These are phyloP conservation scores for Brachyhypopomus gauderio DNA, from an alignment of 2,113 vertebrate species.

Conservation along the genomic window DNA sequence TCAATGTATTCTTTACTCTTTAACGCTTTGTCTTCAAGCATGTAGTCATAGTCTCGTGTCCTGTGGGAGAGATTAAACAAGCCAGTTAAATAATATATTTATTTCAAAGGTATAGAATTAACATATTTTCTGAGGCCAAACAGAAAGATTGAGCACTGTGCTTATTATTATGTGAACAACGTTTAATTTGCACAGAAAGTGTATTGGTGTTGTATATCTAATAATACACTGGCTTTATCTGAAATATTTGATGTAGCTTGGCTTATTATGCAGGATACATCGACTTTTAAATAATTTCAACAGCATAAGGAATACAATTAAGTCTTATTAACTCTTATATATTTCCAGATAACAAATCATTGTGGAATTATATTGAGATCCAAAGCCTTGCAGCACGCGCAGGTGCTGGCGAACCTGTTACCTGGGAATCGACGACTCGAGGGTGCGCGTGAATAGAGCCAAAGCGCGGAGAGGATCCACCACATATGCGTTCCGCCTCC, in stretches of 20 bases:
- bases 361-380: neutral
- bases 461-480: slow-evolving; percentile 52
- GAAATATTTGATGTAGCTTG: no score
- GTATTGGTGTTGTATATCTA: no score
- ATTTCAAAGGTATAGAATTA: neutral
- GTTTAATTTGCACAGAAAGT: no score
- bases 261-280: no score
- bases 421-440: slow-evolving; percentile 11
- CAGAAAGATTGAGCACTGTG: no score
- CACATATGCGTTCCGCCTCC: slow-evolving; percentile 43
- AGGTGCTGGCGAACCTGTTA: slow-evolving; percentile 18
- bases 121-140: neutral
- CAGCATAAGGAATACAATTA: no score
- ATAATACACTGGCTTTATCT: no score
- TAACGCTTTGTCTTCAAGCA: slow-evolving; percentile 45
- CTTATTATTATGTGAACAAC: no score
- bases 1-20: slow-evolving; percentile 30
- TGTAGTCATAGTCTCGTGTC: slow-evolving; percentile 56
- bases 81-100: neutral
- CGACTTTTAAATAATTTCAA: no score
- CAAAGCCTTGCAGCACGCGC: neutral
- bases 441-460: slow-evolving; percentile 27
- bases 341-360: neutral
- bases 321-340: no score
- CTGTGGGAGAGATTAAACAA: slow-evolving; percentile 54